Conservation (phyloP, 2,113 vertebrate species). For the Myrmophylax atrothorax region DNA sequence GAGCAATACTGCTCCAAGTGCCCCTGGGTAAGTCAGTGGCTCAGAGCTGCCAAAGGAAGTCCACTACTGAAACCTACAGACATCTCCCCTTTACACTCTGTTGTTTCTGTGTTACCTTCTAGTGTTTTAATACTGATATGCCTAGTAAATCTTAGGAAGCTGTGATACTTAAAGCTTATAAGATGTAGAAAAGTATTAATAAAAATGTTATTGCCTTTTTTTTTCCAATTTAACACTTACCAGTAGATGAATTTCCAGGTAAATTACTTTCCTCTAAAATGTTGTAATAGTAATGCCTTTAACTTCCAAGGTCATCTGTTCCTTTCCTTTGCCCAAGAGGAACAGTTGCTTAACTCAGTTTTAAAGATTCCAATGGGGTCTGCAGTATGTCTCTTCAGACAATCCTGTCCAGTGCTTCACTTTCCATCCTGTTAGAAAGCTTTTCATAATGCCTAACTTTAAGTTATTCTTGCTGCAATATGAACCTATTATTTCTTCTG, state of each 20-base stretch:
- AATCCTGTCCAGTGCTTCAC: background rate
- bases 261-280: background rate
- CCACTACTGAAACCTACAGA: background rate
- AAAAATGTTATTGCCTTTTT: background rate
- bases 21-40: background rate
- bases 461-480: slow-evolving; percentile 8
- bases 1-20: background rate
- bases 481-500: slow-evolving; percentile 17
- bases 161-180: background rate
- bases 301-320: background rate
- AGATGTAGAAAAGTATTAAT: background rate
- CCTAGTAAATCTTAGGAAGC: background rate
- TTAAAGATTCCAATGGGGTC: background rate
- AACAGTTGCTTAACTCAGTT: background rate
- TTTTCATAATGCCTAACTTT: background rate
- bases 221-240: background rate
- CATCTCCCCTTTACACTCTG: background rate
- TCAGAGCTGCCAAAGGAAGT: background rate
- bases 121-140: background rate
- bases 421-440: background rate
- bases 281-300: background rate
- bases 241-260: background rate
- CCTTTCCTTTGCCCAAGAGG: background rate
- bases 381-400: background rate
- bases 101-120: background rate